Evolutionary conservation across 2,113 vertebrate genomes (phyloP), one percentile per base, ranked within the genome.

Genomic region (Hyperoodon ampullatus): DNA sequence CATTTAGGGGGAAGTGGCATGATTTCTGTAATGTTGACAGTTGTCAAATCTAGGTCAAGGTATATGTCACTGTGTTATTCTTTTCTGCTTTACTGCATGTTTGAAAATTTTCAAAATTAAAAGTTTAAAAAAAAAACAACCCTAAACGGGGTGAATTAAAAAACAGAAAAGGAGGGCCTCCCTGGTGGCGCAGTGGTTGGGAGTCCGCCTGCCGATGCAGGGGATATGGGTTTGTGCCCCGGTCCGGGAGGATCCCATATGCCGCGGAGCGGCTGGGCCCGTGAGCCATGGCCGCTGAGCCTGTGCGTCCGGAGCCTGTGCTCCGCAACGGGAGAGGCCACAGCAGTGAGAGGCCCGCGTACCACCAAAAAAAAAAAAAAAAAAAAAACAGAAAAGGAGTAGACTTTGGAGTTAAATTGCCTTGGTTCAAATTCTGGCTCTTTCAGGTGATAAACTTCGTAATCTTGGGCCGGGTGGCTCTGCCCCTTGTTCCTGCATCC

Each of bases 101-200:
- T 87, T 86, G 82, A 89, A 66, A 39, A 10, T 85, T 80, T 71
- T 78, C 63, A 68, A 58, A 96, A 74, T 66, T 33, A 88, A 75
- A 58, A 50, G 23, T 24, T 12, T 8, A n/a, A 85, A 88, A 61
- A 92, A 74, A 5, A 61, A 61, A 61, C 19, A 61, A 61, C 33
- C 47, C 39, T 68, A 91, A 82, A 71, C 18, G 53, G 4, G 18
- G 55, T 61, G 19, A 74, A 35, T 88, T 44, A 63, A 86, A 39
- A 39, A 39, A 39, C 39, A 39, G 39, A 39, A 39, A 39, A 39
- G 39, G 39, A 39, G 39, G 39, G 39, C 39, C 39, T 39, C 39
- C 39, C 39, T 39, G 39, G 39, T 39, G 39, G 39, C 39, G 39
- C 39, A 39, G 39, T 39, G 39, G 39, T 39, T 39, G 39, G 39